Conservation (phyloP, 2,888 invertebrate genomes). For the Hydrotaea diabolus region DNA sequence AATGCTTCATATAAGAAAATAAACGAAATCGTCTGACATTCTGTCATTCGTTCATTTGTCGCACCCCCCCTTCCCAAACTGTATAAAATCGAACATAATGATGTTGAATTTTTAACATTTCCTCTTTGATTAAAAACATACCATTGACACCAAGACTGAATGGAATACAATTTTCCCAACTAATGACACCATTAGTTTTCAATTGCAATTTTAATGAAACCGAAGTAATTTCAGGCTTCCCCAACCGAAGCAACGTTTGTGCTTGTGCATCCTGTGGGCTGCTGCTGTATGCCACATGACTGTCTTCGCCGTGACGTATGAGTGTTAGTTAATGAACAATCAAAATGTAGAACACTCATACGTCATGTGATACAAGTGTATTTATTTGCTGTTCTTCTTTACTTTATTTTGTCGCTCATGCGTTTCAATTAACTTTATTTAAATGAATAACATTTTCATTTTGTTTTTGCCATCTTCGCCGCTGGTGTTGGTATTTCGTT, state of each 20-base stretch:
- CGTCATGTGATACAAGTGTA: not conserved
- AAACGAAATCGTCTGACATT: too few relatives aligned
- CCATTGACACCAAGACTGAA: not conserved
- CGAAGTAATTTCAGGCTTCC: not conserved
- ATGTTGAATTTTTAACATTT: not conserved
- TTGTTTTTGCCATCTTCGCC: not conserved
- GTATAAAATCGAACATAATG: not conserved
- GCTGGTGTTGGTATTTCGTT: not conserved
- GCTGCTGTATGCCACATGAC: too few relatives aligned
- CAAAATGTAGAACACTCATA: not conserved
- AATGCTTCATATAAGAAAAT: too few relatives aligned
- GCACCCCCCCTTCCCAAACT: too few relatives aligned
- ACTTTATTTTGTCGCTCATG: not conserved
- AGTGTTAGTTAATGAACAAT: not conserved
- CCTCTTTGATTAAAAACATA: not conserved
- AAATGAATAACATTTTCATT: conserved; percentile 25
- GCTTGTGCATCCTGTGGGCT: too few relatives aligned
- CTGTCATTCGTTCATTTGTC: too few relatives aligned
- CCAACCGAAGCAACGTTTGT: not conserved
- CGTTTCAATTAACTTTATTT: conserved; percentile 14
- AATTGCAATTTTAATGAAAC: conserved; percentile 14
- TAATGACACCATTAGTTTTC: conserved; percentile 5
- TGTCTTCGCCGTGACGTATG: not conserved
- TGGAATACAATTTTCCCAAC: not conserved
- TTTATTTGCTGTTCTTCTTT: not conserved